A percentile compares a stretch with the other conserved stretches of the same genome.
phyloP scores from a whole-genome alignment of 2,888 invertebrate genomes.

The Epistrophe grossulariae region DNA sequence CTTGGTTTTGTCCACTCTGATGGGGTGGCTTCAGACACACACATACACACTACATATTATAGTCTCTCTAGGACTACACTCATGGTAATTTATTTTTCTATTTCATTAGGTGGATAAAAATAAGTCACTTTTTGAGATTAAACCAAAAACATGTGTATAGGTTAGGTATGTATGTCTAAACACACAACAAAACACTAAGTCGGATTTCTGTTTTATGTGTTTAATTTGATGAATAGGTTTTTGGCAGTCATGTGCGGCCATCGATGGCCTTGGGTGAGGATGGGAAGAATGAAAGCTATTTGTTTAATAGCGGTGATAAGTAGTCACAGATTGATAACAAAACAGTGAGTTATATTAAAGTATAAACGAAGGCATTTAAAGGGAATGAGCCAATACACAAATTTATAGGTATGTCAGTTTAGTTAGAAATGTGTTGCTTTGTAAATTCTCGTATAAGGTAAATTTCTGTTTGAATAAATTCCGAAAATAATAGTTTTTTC shows the following conservation, averaged over 20 bases:
- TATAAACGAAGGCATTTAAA: background rate
- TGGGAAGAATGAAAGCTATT: background rate
- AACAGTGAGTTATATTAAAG: background rate
- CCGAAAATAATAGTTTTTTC: no score
- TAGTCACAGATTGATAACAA: conserved; percentile 29
- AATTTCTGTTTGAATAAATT: no score
- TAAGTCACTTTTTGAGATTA: conserved; percentile 46
- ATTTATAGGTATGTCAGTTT: background rate
- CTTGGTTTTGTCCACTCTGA: background rate
- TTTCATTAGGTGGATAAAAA: conserved; percentile 46
- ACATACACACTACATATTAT: no score
- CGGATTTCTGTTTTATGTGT: conserved; percentile 9
- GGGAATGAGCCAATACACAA: background rate
- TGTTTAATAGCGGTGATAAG: conserved; percentile 48
- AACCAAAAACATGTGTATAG: background rate
- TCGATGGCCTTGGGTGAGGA: background rate
- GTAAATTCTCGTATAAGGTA: no score
- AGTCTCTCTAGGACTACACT: conserved; percentile 38
- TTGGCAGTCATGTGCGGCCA: conserved; percentile 1
- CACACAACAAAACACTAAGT: background rate
- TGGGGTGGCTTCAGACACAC: conserved; percentile 32
- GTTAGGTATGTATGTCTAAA: background rate
- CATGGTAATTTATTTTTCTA: conserved; percentile 62
- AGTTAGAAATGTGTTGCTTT: background rate
- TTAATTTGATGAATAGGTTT: conserved; percentile 44